Conservation (phyloP, 2,797 vertebrate species). For the Neosilurus mollespiculum region DNA sequence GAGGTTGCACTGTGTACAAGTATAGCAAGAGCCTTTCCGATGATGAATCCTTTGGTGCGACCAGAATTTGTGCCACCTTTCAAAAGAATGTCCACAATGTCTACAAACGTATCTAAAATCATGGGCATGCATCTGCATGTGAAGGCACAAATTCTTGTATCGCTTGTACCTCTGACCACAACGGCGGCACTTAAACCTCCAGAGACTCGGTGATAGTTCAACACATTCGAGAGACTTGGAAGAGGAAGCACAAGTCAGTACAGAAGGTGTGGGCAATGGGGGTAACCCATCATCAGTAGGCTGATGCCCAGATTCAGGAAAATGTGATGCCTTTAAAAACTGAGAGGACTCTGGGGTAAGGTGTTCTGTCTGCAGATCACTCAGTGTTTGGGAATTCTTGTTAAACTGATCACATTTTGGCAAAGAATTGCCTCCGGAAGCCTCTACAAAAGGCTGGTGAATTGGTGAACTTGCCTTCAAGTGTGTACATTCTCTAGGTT, state of each 20-base stretch:
- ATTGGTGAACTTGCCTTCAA: background rate
- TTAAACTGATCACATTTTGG: background rate
- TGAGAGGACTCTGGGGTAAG: background rate
- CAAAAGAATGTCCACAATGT: constrained; percentile 53
- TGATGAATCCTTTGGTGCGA: constrained; percentile 49
- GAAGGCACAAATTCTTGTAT: constrained; percentile 28
- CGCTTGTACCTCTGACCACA: constrained; percentile 46
- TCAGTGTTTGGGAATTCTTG: background rate
- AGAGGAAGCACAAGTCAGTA: background rate
- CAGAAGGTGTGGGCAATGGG: background rate
- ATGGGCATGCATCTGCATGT: constrained; percentile 41
- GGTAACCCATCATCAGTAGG: background rate
- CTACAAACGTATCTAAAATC: constrained; percentile 46
- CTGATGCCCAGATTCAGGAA: background rate
- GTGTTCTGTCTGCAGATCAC: background rate
- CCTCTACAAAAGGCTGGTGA: background rate
- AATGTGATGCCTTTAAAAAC: background rate
- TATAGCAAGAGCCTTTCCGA: background rate
- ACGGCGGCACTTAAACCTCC: constrained; percentile 38
- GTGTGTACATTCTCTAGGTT: background rate
- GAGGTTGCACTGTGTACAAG: constrained; percentile 32
- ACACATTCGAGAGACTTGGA: background rate
- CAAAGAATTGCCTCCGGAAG: background rate
- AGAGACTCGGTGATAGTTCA: background rate
- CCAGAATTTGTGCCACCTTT: constrained; percentile 54